phyloP scores from a whole-genome alignment of 1,140 invertebrate genomes.

The Zaprionus inermis region DNA sequence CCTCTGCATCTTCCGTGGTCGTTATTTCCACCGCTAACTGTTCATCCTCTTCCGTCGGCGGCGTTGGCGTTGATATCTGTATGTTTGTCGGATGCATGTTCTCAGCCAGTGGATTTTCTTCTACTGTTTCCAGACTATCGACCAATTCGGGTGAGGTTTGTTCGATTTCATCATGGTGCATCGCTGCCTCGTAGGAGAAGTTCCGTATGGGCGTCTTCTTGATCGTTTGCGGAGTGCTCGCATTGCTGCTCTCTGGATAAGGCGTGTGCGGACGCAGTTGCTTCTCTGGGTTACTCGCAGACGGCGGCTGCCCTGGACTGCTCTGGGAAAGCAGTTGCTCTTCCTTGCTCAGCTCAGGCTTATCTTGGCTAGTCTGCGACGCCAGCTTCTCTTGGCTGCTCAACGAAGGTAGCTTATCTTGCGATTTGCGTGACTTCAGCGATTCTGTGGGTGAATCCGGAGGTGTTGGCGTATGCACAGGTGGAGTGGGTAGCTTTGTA shows the following conservation, averaged over 20 bases:
- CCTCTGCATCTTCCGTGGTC: conserved; percentile 67
- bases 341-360: conserved; percentile 13
- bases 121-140: conserved; percentile 71
- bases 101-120: conserved; percentile 53
- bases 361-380: too few relatives aligned
- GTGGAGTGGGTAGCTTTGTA: conserved; percentile 57
- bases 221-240: conserved; percentile 69
- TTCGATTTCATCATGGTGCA: conserved; percentile 71
- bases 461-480: conserved; percentile 45
- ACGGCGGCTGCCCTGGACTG: neutral
- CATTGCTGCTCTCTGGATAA: conserved; percentile 70
- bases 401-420: conserved; percentile 5
- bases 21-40: conserved; percentile 76
- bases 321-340: conserved; percentile 34
- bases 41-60: conserved; percentile 78
- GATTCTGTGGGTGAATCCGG: conserved; percentile 57
- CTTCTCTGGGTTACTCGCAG: conserved; percentile 48
- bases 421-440: conserved; percentile 37
- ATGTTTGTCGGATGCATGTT: conserved; percentile 30
- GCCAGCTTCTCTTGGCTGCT: conserved; percentile 5
- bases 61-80: conserved; percentile 62
- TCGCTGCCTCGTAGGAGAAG: conserved; percentile 78
- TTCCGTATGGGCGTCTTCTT: conserved; percentile 75
- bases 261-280: conserved; percentile 68
- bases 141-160: conserved; percentile 67